Evolutionary conservation across 1,140 invertebrate genomes (phyloP), one percentile per base, ranked within the genome.

Genomic region (Eurosta solidaginis): DNA sequence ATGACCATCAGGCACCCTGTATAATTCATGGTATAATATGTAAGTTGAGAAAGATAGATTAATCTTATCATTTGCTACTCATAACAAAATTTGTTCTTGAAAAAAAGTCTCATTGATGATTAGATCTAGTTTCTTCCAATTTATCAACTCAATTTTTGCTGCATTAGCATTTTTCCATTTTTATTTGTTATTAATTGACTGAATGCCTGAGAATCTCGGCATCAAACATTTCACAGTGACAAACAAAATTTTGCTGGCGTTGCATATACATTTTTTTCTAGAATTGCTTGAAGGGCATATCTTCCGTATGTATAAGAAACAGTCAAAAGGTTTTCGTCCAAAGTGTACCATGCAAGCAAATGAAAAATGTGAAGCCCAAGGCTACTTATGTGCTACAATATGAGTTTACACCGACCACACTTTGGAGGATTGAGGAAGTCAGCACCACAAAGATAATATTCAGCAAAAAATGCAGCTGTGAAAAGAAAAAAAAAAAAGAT

Each of bases 181-280:
- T 20, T 68, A 68, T 40, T 68, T 68, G 40, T 68, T 68, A 40
- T 36, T 68, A 68, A 68, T 68, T 68, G 29, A 68, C 36, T 68
- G 59, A n/a, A n/a, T n/a, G n/a, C n/a, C 59, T 68, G 59, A 40
- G 59, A 68, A 68, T 68, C 59, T 68, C 33, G 12, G 59, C 59
- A 68, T 40, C 27, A 68, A 29, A 12, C 33, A 40, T 33, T 68
- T 68, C 33, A 68, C 59, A 68, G 33, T 14, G 59, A 29, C 59
- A 20, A 36, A 1, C 17, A 17, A 47, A 47, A 47, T 47, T 47
- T n/a, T n/a, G n/a, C n/a, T n/a, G 12, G 1, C n/a, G 59, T 9
- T 68, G 59, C 36, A 42, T 6, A 68, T 12, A 36, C 36, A 36
- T 68, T 68, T 68, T 22, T 20, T 42, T 17, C 59, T 20, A 68